phyloP scores from a whole-genome alignment of 2,888 invertebrate species.

The Mactromeris polynyma region DNA sequence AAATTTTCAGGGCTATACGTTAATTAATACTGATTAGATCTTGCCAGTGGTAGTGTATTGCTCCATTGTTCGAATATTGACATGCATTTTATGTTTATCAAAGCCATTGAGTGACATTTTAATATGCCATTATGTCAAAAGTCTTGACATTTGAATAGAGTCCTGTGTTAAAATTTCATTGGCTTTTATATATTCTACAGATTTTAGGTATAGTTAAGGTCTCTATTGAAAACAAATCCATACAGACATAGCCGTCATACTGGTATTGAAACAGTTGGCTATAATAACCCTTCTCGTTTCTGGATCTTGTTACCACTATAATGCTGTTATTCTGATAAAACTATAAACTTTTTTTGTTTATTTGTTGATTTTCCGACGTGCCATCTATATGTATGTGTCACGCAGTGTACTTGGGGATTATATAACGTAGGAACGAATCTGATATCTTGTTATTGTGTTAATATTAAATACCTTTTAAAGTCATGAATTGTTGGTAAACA shows the following conservation, averaged over 20 bases:
- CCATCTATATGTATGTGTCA: too few relatives aligned
- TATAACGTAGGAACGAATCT: too few relatives aligned
- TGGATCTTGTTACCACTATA: neutral
- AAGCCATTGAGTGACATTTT: conserved; percentile 14
- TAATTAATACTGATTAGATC: conserved; percentile 1
- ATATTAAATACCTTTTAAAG: too few relatives aligned
- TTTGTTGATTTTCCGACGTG: too few relatives aligned
- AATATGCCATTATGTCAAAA: conserved; percentile 37
- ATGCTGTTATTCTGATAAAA: too few relatives aligned
- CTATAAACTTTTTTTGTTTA: too few relatives aligned
- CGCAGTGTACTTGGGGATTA: too few relatives aligned
- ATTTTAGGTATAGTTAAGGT: neutral
- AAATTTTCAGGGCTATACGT: neutral
- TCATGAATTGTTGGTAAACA: too few relatives aligned
- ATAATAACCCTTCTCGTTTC: neutral
- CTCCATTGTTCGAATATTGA: conserved; percentile 32
- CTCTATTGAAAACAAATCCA: neutral
- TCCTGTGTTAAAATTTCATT: conserved; percentile 12
- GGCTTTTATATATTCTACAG: neutral
- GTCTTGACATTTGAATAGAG: conserved; percentile 43
- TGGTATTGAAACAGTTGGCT: neutral
- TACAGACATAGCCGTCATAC: neutral
- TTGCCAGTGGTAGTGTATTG: neutral
- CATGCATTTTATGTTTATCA: conserved; percentile 31
- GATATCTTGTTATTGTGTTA: too few relatives aligned